These are phyloP conservation scores for Xestia ashworthii DNA, from an alignment of 2,888 invertebrate species.

Conservation along the genomic window DNA sequence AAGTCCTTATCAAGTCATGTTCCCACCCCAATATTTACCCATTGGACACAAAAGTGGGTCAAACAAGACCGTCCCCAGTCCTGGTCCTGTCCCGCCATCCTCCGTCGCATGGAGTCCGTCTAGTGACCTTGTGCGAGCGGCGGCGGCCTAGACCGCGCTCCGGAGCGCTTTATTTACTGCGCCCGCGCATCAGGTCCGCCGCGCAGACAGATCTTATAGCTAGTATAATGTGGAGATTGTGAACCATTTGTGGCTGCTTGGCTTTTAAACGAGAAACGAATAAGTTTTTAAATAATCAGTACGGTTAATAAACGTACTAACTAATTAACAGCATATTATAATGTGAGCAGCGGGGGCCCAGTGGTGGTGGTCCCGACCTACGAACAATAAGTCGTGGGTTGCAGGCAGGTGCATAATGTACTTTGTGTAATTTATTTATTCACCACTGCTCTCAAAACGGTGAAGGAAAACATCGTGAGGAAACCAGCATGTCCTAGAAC, in stretches of 20 bases:
- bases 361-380: too few relatives aligned
- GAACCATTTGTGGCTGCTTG: constrained; percentile 7
- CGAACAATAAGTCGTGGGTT: too few relatives aligned
- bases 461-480: too few relatives aligned
- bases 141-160: constrained; percentile 77
- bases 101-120: constrained; percentile 57
- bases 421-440: too few relatives aligned
- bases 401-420: too few relatives aligned
- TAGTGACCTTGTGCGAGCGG: constrained; percentile 76
- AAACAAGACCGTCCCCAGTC: neutral
- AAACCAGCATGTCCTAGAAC: too few relatives aligned
- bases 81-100: constrained; percentile 38
- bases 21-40: neutral
- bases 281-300: neutral
- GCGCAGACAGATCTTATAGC: constrained; percentile 58
- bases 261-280: neutral
- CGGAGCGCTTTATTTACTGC: constrained; percentile 73
- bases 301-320: too few relatives aligned
- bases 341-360: too few relatives aligned
- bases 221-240: constrained; percentile 19
- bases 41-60: neutral
- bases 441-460: too few relatives aligned
- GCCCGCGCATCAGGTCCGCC: constrained; percentile 55
- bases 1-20: neutral
- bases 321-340: too few relatives aligned